These are phyloP conservation scores for Piprites chloris DNA, from an alignment of 2,113 vertebrate genomes.

Conservation along the genomic window DNA sequence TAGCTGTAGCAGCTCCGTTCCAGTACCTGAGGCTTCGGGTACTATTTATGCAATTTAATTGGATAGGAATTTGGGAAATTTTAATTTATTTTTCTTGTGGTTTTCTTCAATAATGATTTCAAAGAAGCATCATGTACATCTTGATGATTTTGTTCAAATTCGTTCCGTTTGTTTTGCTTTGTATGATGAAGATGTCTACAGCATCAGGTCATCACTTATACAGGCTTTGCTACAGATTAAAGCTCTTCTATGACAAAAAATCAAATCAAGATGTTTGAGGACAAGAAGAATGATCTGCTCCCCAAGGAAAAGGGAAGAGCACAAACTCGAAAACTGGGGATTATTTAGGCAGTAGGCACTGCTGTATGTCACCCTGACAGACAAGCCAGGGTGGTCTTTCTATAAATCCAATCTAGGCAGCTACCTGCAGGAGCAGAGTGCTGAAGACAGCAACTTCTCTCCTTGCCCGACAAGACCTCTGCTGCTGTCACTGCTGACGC, in stretches of 20 bases:
- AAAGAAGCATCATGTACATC: neutral
- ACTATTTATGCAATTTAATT: neutral
- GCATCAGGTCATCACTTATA: neutral
- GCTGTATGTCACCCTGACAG: neutral
- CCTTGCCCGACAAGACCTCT: neutral
- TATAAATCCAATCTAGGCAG: neutral
- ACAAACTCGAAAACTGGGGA: neutral
- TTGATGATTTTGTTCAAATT: neutral
- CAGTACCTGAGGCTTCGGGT: neutral
- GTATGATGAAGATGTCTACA: neutral
- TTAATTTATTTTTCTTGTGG: neutral
- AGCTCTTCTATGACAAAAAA: neutral
- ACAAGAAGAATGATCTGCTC: neutral
- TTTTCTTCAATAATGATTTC: neutral
- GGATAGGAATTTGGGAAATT: neutral
- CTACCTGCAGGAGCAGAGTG: neutral
- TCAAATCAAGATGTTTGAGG: neutral
- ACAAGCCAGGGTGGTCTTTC: neutral
- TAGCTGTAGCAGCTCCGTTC: neutral
- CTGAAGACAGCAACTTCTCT: neutral
- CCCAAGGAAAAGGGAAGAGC: neutral
- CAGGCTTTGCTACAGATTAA: neutral
- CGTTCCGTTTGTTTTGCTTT: neutral
- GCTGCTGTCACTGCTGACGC: neutral
- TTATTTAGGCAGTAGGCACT: neutral